These are phyloP conservation scores for Gymnoscopelus braueri DNA, from an alignment of 2,797 vertebrate species.

Conservation along the genomic window DNA sequence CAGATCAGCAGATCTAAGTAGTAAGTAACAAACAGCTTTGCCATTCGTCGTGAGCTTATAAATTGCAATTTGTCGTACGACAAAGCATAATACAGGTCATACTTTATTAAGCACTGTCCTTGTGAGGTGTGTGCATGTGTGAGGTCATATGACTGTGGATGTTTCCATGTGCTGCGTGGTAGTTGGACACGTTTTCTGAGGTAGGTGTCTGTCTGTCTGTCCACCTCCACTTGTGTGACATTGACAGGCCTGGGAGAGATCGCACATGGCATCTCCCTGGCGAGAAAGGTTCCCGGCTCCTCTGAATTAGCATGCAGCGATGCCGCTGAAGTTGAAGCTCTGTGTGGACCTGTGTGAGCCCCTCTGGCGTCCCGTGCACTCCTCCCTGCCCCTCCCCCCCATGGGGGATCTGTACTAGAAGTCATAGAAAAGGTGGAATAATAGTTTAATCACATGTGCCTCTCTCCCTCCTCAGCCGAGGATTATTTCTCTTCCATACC, in stretches of 20 bases:
- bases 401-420: constrained; percentile 5
- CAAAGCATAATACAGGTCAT: no score
- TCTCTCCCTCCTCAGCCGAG: background rate
- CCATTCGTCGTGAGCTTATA: no score
- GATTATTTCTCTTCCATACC: constrained; percentile 5
- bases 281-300: no score
- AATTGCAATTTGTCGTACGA: no score
- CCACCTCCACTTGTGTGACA: constrained; percentile 57
- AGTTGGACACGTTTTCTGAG: constrained; percentile 40
- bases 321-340: no score
- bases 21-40: no score
- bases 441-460: background rate
- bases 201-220: background rate
- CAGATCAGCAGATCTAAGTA: no score
- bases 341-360: no score
- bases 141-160: constrained; percentile 24
- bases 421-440: background rate
- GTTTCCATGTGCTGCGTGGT: constrained; percentile 21
- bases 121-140: constrained; percentile 28
- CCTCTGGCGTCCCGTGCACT: no score
- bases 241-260: constrained; percentile 54
- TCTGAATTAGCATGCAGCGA: no score
- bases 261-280: constrained; percentile 4
- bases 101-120: no score
- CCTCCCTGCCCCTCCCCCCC: no score